Evolutionary conservation across 2,113 vertebrate species (phyloP), one percentile per base, ranked within the genome.

Genomic region (Microcebus murinus): DNA sequence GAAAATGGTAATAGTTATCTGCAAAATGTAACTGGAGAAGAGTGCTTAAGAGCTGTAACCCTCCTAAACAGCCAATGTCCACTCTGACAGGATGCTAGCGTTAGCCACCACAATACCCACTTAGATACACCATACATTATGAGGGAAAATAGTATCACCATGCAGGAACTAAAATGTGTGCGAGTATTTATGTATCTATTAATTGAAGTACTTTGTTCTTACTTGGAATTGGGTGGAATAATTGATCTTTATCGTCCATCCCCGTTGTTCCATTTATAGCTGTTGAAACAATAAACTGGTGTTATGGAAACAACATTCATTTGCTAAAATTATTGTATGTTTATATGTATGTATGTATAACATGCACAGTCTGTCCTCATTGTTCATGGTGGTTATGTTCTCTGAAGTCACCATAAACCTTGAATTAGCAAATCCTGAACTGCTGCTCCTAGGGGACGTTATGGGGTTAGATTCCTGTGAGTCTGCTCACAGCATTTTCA

Each of bases 221-320:
- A 98, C 97, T 15, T 98, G 98, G 96, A 98, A 97, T 48, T 92
- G 97, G 25, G 6, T 63, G 55, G 87, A 79, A 97, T 61, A 96
- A 92, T 81, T 77, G 18, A 91, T 98, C 76, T 96, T 36, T 94
- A 42, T 57, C 82, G 31, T 29, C 15, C 23, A 48, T 67, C 34
- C 2, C 34, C 2, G 17, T 4, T 18, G 63, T 61, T 81, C 2
- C 74, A 90, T 21, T 91, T 94, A 97, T 21, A 91, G 20, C 97
- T 98, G 97, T 98, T 96, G 96, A 97, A 84, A 97, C 59, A 97
- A 96, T 90, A 96, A 82, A 91, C 50, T 76, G 63, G 27, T 73
- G 82, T 93, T 89, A 87, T 73, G 61, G 89, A 91, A 96, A 86
- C 29, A 87, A 50, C 61, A 73, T 68, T 81, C 34, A 94, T 73